phyloP scores from a whole-genome alignment of 2,888 invertebrate genomes.

The Aphidoletes aphidimyza region DNA sequence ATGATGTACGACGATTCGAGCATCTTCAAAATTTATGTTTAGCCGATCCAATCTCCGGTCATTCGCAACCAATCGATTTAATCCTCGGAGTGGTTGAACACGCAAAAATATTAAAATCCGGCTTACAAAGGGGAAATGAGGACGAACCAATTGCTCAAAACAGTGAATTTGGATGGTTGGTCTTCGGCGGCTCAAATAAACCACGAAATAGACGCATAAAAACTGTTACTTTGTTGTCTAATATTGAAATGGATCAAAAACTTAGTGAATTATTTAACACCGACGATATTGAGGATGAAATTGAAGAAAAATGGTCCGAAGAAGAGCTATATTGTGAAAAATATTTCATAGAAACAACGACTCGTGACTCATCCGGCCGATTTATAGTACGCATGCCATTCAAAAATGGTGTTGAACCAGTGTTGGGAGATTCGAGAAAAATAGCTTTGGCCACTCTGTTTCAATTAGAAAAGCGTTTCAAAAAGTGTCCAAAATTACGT shows the following conservation, averaged over 20 bases:
- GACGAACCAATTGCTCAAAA: neutral
- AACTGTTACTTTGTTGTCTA: neutral
- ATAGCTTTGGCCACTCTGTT: neutral
- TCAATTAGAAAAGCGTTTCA: neutral
- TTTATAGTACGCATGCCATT: neutral
- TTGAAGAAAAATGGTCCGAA: neutral
- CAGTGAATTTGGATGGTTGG: neutral
- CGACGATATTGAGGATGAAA: neutral
- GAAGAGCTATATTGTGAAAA: neutral
- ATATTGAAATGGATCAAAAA: neutral
- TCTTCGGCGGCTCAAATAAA: neutral
- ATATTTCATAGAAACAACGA: neutral
- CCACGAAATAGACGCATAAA: neutral
- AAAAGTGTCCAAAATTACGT: neutral
- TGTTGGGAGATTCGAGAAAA: neutral
- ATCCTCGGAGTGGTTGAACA: neutral
- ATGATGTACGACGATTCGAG: neutral
- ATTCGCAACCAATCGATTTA: neutral
- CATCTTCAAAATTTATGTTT: neutral
- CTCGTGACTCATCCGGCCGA: neutral
- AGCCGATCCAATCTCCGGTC: neutral
- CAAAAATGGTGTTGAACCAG: neutral
- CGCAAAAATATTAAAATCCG: neutral
- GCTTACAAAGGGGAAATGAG: neutral
- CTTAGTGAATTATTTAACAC: neutral